phyloP scores from a whole-genome alignment of 2,113 vertebrate genomes.

The Anser cygnoides region DNA sequence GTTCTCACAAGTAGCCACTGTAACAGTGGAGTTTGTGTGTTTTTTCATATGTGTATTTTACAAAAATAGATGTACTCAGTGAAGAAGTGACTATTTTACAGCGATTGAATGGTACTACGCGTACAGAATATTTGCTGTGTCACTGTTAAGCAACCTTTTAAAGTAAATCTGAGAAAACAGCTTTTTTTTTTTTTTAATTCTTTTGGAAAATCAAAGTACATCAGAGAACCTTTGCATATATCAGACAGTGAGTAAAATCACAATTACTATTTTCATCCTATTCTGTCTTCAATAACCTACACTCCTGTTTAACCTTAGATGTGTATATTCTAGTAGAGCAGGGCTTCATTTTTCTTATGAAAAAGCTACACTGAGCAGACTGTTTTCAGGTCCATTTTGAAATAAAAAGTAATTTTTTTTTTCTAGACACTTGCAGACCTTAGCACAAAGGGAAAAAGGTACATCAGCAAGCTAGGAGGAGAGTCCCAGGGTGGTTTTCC shows the following conservation, averaged over 20 bases:
- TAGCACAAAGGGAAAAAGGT: neutral
- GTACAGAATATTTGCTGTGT: neutral
- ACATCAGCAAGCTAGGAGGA: neutral
- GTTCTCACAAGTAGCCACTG: neutral
- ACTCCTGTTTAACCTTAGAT: neutral
- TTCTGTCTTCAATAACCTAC: neutral
- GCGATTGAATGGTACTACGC: neutral
- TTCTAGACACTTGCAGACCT: neutral
- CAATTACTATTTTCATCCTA: neutral
- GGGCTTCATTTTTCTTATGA: neutral
- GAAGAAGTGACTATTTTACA: neutral
- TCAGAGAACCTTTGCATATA: neutral
- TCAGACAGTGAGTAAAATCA: neutral
- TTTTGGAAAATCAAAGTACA: neutral
- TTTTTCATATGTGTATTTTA: neutral
- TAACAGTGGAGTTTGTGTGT: neutral
- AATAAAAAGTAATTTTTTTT: neutral
- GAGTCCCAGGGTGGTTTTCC: accelerated
- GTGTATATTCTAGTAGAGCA: neutral
- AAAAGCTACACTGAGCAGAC: neutral
- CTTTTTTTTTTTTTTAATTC: neutral
- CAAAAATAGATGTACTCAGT: neutral
- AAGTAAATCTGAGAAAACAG: neutral
- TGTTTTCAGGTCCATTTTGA: neutral
- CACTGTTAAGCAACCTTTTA: neutral